Conservation (phyloP, 2,888 invertebrate genomes). For the Scaptomyza reducta region DNA sequence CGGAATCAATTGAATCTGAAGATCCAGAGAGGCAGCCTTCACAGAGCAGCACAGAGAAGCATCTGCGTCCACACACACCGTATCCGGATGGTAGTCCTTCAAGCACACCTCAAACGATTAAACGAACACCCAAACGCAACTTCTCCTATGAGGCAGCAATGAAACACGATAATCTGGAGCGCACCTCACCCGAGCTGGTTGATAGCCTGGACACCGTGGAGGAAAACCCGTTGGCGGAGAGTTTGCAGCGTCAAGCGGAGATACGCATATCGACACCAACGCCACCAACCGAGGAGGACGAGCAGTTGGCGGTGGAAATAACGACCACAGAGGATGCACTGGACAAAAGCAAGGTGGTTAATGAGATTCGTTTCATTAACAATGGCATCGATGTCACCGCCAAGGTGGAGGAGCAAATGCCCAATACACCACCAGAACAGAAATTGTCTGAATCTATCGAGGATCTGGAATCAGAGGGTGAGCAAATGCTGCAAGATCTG, state of each 20-base stretch:
- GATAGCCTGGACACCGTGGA: constrained; percentile 78
- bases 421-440: constrained; percentile 47
- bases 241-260: constrained; percentile 25
- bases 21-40: constrained; percentile 48
- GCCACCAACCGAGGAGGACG: constrained; percentile 81
- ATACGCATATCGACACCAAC: constrained; percentile 68
- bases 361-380: constrained; percentile 84
- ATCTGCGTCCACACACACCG: constrained; percentile 81
- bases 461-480: constrained; percentile 58
- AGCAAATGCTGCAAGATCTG: constrained; percentile 44
- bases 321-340: constrained; percentile 77
- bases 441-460: constrained; percentile 50
- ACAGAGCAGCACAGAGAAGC: constrained; percentile 59
- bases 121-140: constrained; percentile 75
- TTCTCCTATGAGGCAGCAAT: constrained; percentile 79
- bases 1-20: constrained; percentile 65
- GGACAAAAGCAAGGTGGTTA: constrained; percentile 78
- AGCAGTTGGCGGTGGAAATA: constrained; percentile 82
- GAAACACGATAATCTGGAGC: constrained; percentile 74
- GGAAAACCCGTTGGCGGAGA: constrained; percentile 46
- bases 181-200: constrained; percentile 73
- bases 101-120: constrained; percentile 70
- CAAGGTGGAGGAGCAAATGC: constrained; percentile 74
- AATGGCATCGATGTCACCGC: constrained; percentile 84
- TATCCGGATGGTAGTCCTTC: constrained; percentile 78